Percentiles rank a stretch among this genome's conserved stretches.
These are phyloP conservation scores for Rhinophrynus dorsalis DNA, from an alignment of 2,797 vertebrate species.

Conservation along the genomic window DNA sequence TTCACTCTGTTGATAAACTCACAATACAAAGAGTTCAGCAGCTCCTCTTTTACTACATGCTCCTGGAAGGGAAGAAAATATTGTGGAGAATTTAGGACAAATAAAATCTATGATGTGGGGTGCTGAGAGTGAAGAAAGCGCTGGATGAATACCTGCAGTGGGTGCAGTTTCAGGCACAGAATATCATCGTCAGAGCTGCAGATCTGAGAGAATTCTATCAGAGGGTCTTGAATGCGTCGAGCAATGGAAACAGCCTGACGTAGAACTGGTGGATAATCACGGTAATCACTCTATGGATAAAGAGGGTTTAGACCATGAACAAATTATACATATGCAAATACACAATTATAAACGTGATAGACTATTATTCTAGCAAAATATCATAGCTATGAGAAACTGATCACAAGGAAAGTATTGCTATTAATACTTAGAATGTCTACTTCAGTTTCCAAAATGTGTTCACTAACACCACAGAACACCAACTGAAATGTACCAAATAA, in stretches of 20 bases:
- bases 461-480: too few species aligned
- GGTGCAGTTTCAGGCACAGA: slow-evolving; percentile 94
- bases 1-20: slow-evolving; percentile 98
- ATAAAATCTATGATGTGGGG: too few species aligned
- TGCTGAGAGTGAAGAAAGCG: background rate
- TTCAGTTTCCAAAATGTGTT: too few species aligned
- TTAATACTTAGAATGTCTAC: too few species aligned
- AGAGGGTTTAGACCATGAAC: background rate
- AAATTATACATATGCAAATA: too few species aligned
- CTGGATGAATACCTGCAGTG: slow-evolving; percentile 79
- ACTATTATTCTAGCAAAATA: background rate
- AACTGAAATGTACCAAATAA: too few species aligned
- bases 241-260: slow-evolving; percentile 94
- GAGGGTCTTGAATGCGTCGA: slow-evolving; percentile 93
- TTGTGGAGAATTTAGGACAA: too few species aligned
- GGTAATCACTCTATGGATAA: slow-evolving; percentile 80
- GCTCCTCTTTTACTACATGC: slow-evolving; percentile 94
- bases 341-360: too few species aligned
- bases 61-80: slow-evolving; percentile 70
- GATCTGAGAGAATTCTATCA: slow-evolving; percentile 95
- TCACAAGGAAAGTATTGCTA: too few species aligned
- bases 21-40: slow-evolving; percentile 89
- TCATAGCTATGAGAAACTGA: too few species aligned
- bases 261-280: slow-evolving; percentile 94
- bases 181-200: slow-evolving; percentile 97